Evolutionary conservation across 2,797 vertebrate genomes (phyloP), one percentile per base, ranked within the genome.

Genomic region (Setipinna tenuifilis): DNA sequence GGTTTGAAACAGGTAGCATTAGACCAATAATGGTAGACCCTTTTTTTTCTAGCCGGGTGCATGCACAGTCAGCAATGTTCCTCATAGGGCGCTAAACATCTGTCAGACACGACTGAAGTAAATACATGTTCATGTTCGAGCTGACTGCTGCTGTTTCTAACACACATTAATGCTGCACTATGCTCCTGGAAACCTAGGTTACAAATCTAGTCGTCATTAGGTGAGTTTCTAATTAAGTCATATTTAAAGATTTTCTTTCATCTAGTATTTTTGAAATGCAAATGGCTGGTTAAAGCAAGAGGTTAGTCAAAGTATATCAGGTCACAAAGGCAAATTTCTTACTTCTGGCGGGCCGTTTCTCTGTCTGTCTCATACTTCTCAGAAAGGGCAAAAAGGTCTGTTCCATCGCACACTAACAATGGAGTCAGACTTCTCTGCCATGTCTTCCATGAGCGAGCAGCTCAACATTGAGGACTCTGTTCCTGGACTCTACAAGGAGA

Each of bases 401-500:
- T 65, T 7, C 61, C n/a, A 78, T 78, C 71, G 19, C 17, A 44
- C 35, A 19, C 71, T 0, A 1, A 44, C 16, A 44, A 78, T 78
- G 97, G 97, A 96, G 89, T 96, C 95, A 81, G 85, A 57, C 9
- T 90, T 96, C 6, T 98, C 97, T 62, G 62, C 93, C 83, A 89
- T 97, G 62, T 98, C 97, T 0, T 98, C 97, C 0, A 84, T 97
- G 85, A 87, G 87, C 65, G 96, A 96, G 0, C 96, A 97, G 14
- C 93, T 90, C 35, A 89, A 82, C 84, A 90, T 92, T 57, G 90
- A 90, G 86, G 91, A 92, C 86, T 97, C 96, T 85, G 87, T 98
- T 46, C 96, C 97, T 97, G 71, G 71, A 4, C 5, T 78, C 87
- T 98, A 98, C 85, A 97, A 94, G 84, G 98, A 98, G 48, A 94